Evolutionary conservation across 2,797 vertebrate species (phyloP).

Genomic region (Sebastes trivittatus): DNA sequence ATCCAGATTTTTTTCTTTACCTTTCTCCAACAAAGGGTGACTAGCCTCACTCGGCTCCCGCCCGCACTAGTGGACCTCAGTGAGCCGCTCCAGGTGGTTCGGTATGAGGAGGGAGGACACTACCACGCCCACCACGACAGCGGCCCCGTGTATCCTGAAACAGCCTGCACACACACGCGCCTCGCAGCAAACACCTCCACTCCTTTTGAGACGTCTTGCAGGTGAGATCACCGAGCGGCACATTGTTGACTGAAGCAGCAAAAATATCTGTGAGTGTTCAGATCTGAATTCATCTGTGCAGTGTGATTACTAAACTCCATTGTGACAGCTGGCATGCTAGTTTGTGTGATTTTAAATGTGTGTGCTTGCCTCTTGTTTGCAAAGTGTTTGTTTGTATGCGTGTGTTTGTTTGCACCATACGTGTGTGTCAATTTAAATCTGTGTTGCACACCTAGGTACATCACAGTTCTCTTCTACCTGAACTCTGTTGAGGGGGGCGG

Average conservation of each 20-base stretch:
- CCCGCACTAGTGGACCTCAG: conserved; percentile 92
- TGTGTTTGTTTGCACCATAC: conserved; percentile 50
- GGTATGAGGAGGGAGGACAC: conserved; percentile 95
- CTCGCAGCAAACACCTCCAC: conserved; percentile 90
- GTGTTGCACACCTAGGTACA: conserved; percentile 88
- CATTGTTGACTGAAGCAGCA: background rate
- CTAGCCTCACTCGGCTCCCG: conserved; percentile 91
- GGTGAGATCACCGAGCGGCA: conserved; percentile 79
- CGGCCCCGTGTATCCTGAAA: conserved; percentile 96
- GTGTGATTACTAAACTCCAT: conserved; percentile 31
- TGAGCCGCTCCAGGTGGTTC: conserved; percentile 96
- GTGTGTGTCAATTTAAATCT: conserved; percentile 68
- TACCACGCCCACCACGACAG: conserved; percentile 99
- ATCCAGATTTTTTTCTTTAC: too few relatives aligned
- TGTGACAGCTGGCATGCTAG: conserved; percentile 50
- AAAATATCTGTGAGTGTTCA: background rate
- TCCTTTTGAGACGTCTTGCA: conserved; percentile 97
- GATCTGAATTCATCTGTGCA: conserved; percentile 21
- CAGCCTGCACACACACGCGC: conserved; percentile 95
- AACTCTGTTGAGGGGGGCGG: conserved; percentile 97
- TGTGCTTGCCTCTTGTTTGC: conserved; percentile 19
- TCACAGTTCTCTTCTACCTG: conserved; percentile 98
- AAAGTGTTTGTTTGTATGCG: conserved; percentile 21
- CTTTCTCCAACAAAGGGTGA: conserved; percentile 83
- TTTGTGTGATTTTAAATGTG: conserved; percentile 14